phyloP scores from a whole-genome alignment of 2,888 invertebrate genomes.

The Tubulanus polymorphus region DNA sequence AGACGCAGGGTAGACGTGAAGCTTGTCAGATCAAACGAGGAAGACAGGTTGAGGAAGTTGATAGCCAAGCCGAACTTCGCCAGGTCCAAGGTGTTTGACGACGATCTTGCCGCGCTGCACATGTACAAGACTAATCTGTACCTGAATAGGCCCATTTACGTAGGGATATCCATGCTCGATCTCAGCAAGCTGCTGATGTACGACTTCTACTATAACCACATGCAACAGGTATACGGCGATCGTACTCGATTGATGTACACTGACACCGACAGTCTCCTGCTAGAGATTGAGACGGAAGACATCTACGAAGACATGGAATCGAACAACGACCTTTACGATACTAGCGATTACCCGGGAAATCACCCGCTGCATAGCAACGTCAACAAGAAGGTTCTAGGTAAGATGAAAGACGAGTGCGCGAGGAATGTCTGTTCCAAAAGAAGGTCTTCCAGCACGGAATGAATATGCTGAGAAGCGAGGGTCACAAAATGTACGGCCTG shows the following conservation, averaged over 20 bases:
- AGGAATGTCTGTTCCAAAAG: conserved; percentile 20
- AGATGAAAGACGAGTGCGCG: conserved; percentile 40
- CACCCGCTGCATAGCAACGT: conserved; percentile 22
- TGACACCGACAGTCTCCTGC: conserved; percentile 37
- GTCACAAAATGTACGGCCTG: conserved; percentile 20
- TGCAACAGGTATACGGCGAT: conserved; percentile 32
- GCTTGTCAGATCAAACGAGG: conserved; percentile 16
- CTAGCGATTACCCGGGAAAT: conserved; percentile 30
- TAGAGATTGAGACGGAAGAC: conserved; percentile 37
- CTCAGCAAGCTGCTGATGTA: conserved; percentile 51
- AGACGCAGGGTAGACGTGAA: conserved; percentile 45
- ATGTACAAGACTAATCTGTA: conserved; percentile 26
- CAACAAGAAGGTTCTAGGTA: conserved; percentile 37
- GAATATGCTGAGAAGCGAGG: conserved; percentile 17
- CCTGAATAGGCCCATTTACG: conserved; percentile 50
- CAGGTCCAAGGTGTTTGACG: conserved; percentile 33
- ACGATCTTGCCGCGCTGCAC: conserved; percentile 46
- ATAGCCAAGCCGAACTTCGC: conserved; percentile 19
- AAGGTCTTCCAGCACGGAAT: conserved; percentile 19
- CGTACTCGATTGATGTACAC: conserved; percentile 27
- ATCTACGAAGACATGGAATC: conserved; percentile 39
- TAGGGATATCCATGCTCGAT: conserved; percentile 49
- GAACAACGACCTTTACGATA: conserved; percentile 22
- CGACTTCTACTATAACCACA: conserved; percentile 43
- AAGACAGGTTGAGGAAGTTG: not conserved